These are phyloP conservation scores for Holothuria leucospilota DNA, from an alignment of 53 echinoderm and acorn worm genomes.

Conservation along the genomic window DNA sequence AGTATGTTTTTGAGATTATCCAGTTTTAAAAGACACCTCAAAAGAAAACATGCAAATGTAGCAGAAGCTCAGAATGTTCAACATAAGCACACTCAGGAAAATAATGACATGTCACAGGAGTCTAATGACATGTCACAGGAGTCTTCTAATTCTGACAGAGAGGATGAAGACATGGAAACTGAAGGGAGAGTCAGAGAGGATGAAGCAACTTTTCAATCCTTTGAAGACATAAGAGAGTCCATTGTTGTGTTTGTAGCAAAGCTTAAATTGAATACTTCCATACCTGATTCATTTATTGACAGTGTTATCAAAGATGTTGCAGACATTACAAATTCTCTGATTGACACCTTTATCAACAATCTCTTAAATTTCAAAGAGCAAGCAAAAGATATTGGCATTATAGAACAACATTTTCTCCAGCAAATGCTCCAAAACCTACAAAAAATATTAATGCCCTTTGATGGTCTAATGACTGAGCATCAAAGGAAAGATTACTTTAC, in stretches of 20 bases:
- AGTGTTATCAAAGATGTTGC: slow-evolving; percentile 23
- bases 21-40: too few species aligned
- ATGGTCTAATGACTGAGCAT: too few species aligned
- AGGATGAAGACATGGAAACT: slow-evolving; percentile 17
- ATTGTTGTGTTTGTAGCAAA: slow-evolving; percentile 19
- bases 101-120: not conserved
- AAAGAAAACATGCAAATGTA: slow-evolving; percentile 7
- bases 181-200: slow-evolving; percentile 5
- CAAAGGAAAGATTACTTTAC: too few species aligned
- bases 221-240: slow-evolving; percentile 15
- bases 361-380: not conserved
- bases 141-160: not conserved
- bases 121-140: not conserved
- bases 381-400: not conserved
- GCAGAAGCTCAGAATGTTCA: slow-evolving; percentile 9
- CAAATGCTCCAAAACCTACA: slow-evolving; percentile 6
- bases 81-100: not conserved
- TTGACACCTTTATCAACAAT: slow-evolving; percentile 14
- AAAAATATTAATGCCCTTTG: not conserved
- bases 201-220: not conserved
- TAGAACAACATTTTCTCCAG: not conserved
- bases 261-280: slow-evolving; percentile 24
- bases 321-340: slow-evolving; percentile 1
- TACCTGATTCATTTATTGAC: slow-evolving; percentile 27
- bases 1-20: too few species aligned